Conservation (phyloP, 2,113 vertebrate species). For the Lanius collurio region DNA sequence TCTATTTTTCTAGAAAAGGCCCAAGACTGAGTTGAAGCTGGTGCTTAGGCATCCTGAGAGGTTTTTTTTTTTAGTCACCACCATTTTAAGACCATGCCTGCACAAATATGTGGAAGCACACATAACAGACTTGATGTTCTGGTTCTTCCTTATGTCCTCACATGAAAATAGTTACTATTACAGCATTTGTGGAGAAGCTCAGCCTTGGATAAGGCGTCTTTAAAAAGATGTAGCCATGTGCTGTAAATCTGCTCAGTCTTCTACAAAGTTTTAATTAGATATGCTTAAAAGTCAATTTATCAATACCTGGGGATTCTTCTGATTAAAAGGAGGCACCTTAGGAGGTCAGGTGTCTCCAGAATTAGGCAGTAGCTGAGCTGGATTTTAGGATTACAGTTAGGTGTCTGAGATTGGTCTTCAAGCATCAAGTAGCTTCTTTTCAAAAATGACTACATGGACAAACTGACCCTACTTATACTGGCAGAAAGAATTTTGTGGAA, state of each 20-base stretch:
- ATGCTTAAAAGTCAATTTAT: background rate
- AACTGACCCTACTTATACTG: background rate
- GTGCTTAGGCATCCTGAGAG: background rate
- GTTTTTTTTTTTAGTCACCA: background rate
- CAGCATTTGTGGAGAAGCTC: background rate
- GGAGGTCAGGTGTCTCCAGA: background rate
- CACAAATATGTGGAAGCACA: background rate
- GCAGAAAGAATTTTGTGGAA: background rate
- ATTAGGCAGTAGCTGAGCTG: background rate
- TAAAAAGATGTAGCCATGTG: background rate
- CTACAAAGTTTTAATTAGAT: background rate
- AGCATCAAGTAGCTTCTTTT: background rate
- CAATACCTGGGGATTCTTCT: background rate
- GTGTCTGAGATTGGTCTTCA: background rate
- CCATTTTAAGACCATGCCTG: background rate
- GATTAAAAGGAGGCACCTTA: background rate
- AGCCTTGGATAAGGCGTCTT: background rate
- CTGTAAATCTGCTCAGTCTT: background rate
- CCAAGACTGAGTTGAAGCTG: background rate
- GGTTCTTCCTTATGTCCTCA: background rate
- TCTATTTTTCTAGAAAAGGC: background rate
- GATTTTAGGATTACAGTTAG: background rate
- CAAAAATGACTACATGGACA: accelerated
- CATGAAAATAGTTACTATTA: background rate
- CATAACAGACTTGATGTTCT: background rate